Evolutionary conservation across 2,113 vertebrate genomes (phyloP).

Genomic region (Ciconia maguari): DNA sequence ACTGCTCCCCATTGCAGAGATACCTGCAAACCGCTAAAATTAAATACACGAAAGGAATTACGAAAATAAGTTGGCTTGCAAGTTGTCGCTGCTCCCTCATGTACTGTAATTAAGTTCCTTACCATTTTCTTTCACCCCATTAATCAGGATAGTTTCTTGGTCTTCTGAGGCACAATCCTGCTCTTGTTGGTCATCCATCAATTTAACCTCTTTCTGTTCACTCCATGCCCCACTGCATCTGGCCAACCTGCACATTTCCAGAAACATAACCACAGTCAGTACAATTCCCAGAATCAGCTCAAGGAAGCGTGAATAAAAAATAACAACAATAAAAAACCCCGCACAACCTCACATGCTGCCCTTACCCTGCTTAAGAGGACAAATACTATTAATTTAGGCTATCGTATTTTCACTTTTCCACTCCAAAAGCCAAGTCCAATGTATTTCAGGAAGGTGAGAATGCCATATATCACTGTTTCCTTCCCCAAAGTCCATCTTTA

Average conservation of each 20-base stretch:
- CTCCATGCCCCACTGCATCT: constrained; percentile 85
- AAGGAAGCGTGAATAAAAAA: constrained; percentile 27
- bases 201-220: constrained; percentile 84
- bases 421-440: background rate
- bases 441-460: background rate
- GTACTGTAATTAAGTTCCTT: constrained; percentile 71
- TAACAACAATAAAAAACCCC: background rate
- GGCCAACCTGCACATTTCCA: constrained; percentile 83
- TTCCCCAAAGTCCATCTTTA: background rate
- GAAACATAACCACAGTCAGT: constrained; percentile 73
- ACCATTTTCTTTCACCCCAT: constrained; percentile 88
- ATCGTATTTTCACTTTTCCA: background rate
- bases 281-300: constrained; percentile 31
- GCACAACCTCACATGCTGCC: background rate
- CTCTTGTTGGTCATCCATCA: constrained; percentile 97
- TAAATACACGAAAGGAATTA: background rate
- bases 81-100: constrained; percentile 2
- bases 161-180: constrained; percentile 88
- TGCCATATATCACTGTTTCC: background rate
- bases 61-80: constrained; percentile 12
- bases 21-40: background rate
- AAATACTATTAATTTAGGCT: background rate
- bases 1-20: background rate
- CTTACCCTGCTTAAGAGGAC: background rate
- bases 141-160: constrained; percentile 86